These are phyloP conservation scores for Sebastes iracundus DNA, from an alignment of 2,797 vertebrate genomes.

Conservation along the genomic window DNA sequence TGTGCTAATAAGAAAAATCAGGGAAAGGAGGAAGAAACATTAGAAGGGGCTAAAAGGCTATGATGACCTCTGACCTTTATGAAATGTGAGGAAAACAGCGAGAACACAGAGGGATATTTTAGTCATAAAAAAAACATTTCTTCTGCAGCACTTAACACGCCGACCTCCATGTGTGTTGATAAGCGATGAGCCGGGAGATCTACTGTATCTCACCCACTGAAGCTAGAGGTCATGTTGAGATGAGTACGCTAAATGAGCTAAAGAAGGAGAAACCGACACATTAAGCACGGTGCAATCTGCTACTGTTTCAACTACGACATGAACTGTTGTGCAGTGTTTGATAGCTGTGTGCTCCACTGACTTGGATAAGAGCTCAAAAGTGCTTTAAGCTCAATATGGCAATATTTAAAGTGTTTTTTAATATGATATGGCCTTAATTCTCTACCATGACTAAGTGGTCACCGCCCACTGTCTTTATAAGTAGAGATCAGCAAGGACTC, in stretches of 20 bases:
- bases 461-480: constrained; percentile 1
- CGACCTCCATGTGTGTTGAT: not conserved
- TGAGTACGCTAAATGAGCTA: not conserved
- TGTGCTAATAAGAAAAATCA: not conserved
- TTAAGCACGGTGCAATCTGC: not conserved
- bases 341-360: not conserved
- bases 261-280: not conserved
- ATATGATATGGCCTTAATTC: not conserved
- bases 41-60: not conserved
- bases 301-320: not conserved
- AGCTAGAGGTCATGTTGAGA: not conserved
- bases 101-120: not conserved
- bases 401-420: constrained; percentile 19
- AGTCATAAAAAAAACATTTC: not conserved
- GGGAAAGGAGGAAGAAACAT: not conserved
- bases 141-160: not conserved
- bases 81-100: not conserved
- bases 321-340: not conserved
- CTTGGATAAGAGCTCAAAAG: not conserved
- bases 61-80: not conserved
- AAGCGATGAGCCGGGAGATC: not conserved
- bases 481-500: not conserved
- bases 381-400: constrained; percentile 5
- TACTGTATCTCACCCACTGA: not conserved
- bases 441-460: not conserved